Evolutionary conservation across 2,113 vertebrate species (phyloP).

Genomic region (Danio rerio): DNA sequence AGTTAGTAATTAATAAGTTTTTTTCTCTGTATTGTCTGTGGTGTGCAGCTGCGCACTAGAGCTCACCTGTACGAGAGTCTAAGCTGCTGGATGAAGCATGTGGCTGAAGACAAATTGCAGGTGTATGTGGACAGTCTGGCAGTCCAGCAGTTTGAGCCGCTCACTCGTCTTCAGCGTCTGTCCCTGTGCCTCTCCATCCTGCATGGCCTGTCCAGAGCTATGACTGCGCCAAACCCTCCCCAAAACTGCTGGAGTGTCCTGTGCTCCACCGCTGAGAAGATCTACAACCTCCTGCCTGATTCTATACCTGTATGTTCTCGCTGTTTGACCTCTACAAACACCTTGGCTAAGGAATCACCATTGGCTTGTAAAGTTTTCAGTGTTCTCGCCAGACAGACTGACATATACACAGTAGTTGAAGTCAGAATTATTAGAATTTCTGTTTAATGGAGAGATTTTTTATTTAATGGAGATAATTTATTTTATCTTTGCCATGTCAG

Average conservation of each 20-base stretch:
- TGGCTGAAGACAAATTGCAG: slow-evolving; percentile 89
- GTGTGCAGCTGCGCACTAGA: slow-evolving; percentile 76
- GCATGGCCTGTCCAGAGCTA: slow-evolving; percentile 83
- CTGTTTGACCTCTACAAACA: too few relatives aligned
- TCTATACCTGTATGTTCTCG: slow-evolving; percentile 79
- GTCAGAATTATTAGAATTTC: too few relatives aligned
- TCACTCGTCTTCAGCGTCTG: slow-evolving; percentile 52
- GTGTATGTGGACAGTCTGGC: slow-evolving; percentile 81
- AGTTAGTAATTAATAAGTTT: too few relatives aligned
- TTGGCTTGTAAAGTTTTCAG: too few relatives aligned
- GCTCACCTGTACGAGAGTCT: slow-evolving; percentile 80
- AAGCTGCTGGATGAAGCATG: slow-evolving; percentile 88
- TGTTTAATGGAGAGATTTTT: too few relatives aligned
- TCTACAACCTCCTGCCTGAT: slow-evolving; percentile 86
- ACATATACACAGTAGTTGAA: too few relatives aligned
- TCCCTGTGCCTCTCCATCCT: slow-evolving; percentile 78
- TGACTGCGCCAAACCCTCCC: slow-evolving; percentile 85
- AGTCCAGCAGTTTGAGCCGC: slow-evolving; percentile 79
- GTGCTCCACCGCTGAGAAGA: slow-evolving; percentile 80
- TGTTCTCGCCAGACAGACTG: too few relatives aligned
- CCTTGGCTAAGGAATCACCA: too few relatives aligned
- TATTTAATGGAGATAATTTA: too few relatives aligned
- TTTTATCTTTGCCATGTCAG: too few relatives aligned
- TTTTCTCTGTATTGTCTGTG: too few relatives aligned
- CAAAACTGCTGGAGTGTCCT: slow-evolving; percentile 85